A percentile compares a stretch with the other conserved stretches of the same genome.
phyloP scores from a whole-genome alignment of 2,888 invertebrate genomes.

The Amiota minor region DNA sequence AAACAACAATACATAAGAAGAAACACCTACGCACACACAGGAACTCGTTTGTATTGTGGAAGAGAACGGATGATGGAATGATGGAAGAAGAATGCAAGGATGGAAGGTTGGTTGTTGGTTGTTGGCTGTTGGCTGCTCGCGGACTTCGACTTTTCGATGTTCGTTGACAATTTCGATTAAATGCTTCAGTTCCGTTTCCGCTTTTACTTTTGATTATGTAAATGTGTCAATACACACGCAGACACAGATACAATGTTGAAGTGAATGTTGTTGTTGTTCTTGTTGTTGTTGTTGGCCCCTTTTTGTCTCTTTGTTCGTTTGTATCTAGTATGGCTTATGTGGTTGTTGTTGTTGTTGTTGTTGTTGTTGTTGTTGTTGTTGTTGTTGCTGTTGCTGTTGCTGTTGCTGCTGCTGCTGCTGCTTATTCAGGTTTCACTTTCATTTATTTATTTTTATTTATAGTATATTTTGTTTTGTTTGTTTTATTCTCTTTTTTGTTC shows the following conservation, averaged over 20 bases:
- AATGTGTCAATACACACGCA: constrained; percentile 32
- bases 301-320: constrained; percentile 34
- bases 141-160: constrained; percentile 3
- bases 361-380: constrained; percentile 12
- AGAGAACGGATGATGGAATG: no score
- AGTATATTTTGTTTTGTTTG: constrained; percentile 29
- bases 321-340: constrained; percentile 22
- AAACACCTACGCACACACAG: neutral
- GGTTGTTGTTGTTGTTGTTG: constrained; percentile 17
- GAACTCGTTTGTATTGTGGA: neutral
- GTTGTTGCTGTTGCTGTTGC: constrained; percentile 15
- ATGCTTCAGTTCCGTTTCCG: constrained; percentile 41
- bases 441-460: constrained; percentile 21
- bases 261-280: constrained; percentile 10
- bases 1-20: neutral
- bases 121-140: constrained; percentile 7
- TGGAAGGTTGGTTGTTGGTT: neutral
- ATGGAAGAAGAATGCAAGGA: no score
- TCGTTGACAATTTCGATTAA: constrained; percentile 39
- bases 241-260: neutral
- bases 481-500: constrained; percentile 39
- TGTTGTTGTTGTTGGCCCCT: constrained; percentile 16
- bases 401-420: constrained; percentile 11
- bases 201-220: constrained; percentile 34
- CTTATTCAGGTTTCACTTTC: constrained; percentile 28